Evolutionary conservation across 2,888 invertebrate species (phyloP).

Genomic region (Argynnis bischoffii): DNA sequence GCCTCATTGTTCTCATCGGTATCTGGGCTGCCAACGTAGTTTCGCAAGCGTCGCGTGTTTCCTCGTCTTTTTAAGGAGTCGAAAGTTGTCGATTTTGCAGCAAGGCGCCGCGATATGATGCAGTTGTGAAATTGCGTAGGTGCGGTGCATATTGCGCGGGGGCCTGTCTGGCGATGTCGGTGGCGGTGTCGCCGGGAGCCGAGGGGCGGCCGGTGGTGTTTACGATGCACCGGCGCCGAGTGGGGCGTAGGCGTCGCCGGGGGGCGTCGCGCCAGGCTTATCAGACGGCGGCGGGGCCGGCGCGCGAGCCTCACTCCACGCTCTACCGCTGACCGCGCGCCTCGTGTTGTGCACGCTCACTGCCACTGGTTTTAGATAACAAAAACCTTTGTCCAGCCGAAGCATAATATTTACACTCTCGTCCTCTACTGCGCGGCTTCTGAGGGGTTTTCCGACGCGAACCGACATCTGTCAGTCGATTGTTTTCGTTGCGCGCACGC

Average conservation of each 20-base stretch:
- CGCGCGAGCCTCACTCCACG: slow-evolving; percentile 79
- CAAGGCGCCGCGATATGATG: slow-evolving; percentile 54
- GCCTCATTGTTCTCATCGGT: slow-evolving; percentile 73
- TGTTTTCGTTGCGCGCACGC: slow-evolving; percentile 77
- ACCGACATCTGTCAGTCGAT: slow-evolving; percentile 71
- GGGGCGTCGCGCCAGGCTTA: slow-evolving; percentile 82
- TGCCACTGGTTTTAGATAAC: slow-evolving; percentile 78
- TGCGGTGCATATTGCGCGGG: slow-evolving; percentile 70
- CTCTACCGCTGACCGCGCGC: slow-evolving; percentile 72
- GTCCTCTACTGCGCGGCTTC: slow-evolving; percentile 69
- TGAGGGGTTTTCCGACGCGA: slow-evolving; percentile 76
- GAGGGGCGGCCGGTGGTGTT: slow-evolving; percentile 74
- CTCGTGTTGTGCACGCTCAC: slow-evolving; percentile 66
- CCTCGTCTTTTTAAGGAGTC: slow-evolving; percentile 78
- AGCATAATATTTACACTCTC: slow-evolving; percentile 78
- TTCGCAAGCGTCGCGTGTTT: slow-evolving; percentile 63
- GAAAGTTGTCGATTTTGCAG: slow-evolving; percentile 75
- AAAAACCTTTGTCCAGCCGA: slow-evolving; percentile 81
- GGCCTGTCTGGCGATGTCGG: slow-evolving; percentile 66
- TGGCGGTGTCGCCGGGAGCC: slow-evolving; percentile 55
- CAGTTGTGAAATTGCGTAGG: slow-evolving; percentile 78
- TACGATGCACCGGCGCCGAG: slow-evolving; percentile 74
- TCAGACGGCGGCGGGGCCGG: slow-evolving; percentile 80
- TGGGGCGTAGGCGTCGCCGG: slow-evolving; percentile 81
- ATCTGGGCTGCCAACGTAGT: slow-evolving; percentile 69